Conservation (phyloP, 2,797 vertebrate species). For the Lycodopsis pacificus region DNA sequence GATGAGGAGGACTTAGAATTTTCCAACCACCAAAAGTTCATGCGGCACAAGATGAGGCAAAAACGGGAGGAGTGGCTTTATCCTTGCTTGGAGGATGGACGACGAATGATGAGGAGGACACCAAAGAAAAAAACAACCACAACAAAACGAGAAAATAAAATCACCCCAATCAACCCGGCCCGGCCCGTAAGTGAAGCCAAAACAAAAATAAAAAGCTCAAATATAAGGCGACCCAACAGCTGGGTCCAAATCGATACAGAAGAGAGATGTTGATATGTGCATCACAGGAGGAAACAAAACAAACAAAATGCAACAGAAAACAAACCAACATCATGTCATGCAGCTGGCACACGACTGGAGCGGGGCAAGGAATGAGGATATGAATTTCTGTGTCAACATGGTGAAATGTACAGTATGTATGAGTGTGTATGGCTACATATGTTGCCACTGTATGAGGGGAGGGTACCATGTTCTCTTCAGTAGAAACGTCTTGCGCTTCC, state of each 20-base stretch:
- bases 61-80: conserved; percentile 83
- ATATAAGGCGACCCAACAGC: conserved; percentile 63
- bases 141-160: conserved; percentile 53
- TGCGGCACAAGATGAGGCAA: conserved; percentile 97
- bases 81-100: conserved; percentile 87
- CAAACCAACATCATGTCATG: conserved; percentile 84
- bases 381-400: conserved; percentile 98
- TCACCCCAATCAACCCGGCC: conserved; percentile 44
- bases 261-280: conserved; percentile 85
- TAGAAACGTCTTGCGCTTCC: conserved; percentile 42
- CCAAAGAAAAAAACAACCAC: conserved; percentile 70
- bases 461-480: conserved; percentile 64
- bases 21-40: conserved; percentile 98
- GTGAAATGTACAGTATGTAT: conserved; percentile 82
- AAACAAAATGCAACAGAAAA: conserved; percentile 59
- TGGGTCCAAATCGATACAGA: conserved; percentile 68
- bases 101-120: conserved; percentile 83
- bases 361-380: conserved; percentile 84
- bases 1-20: conserved; percentile 75
- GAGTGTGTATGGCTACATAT: conserved; percentile 80
- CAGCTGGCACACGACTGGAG: conserved; percentile 86
- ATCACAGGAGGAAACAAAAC: conserved; percentile 75
- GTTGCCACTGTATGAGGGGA: conserved; percentile 74
- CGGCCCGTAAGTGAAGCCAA: conserved; percentile 51
- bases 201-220: conserved; percentile 49